Base-by-base conservation (phyloP, 2,888 invertebrate species). In the Xestia rhomboidea region DNA sequence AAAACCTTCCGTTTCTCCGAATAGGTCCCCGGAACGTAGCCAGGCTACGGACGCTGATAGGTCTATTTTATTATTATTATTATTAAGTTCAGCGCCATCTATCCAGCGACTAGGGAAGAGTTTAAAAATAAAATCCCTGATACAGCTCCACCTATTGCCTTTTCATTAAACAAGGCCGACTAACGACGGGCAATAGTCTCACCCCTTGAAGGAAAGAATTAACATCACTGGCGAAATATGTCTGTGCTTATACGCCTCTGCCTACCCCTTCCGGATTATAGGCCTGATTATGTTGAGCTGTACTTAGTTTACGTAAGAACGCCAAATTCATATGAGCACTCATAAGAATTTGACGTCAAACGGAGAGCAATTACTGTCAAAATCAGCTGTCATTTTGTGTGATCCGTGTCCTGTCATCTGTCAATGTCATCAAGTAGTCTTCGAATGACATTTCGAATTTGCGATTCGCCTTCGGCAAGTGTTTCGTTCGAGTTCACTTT, bases 401-500 rank as follows among this genome's bases (percentile, higher is more conserved):
- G n/a, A n/a, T n/a, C n/a, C n/a, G n/a, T n/a, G n/a, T n/a, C n/a
- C n/a, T n/a, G 51, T 51, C 51, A 27, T 0, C 24, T 41, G 70
- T 62, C 63, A 70, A 18, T 44, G 21, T 51, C 34, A 49, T n/a
- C n/a, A 3, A 7, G 4, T 7, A 38, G 62, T 62, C 63, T n/a
- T n/a, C n/a, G n/a, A 70, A 24, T 44, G 21, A 38, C 34, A 49
- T n/a, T 38, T 3, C n/a, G n/a, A 34, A 21, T 34, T 51, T 51
- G n/a, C n/a, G n/a, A n/a, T n/a, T n/a, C n/a, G n/a, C n/a, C n/a
- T n/a, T 38, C 10, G 27, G 49, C 27, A 24, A 27, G 38, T 1
- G n/a, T n/a, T n/a, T 18, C 30, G n/a, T 79, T 79, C 71, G 79
- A 70, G 34, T 68, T 70, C 64, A 74, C 54, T 62, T 76, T 80